Evolutionary conservation across 2,113 vertebrate species (phyloP).

Genomic region (Riparia riparia): DNA sequence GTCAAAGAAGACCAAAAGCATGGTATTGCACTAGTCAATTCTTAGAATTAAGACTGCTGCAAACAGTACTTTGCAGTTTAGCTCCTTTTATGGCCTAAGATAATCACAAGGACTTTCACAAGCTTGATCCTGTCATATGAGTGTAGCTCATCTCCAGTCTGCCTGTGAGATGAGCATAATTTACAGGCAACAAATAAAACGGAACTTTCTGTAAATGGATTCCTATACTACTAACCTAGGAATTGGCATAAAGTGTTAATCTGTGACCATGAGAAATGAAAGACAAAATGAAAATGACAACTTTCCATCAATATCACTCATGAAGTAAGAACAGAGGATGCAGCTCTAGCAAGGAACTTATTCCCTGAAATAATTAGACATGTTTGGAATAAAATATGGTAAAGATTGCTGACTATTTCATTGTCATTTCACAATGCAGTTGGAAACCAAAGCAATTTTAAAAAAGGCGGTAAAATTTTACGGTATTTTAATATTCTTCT

Average conservation of each 20-base stretch:
- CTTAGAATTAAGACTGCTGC: neutral
- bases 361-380: neutral
- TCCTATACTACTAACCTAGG: neutral
- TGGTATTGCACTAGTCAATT: neutral
- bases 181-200: neutral
- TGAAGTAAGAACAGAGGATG: neutral
- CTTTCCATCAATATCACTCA: rapidly evolving
- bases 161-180: neutral
- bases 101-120: neutral
- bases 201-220: neutral
- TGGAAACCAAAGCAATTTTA: neutral
- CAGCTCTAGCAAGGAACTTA: neutral
- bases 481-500: neutral
- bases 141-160: neutral
- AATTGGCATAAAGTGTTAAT: neutral
- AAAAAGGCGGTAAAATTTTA: neutral
- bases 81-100: neutral
- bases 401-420: neutral
- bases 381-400: neutral
- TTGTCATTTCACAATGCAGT: neutral
- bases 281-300: neutral
- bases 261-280: neutral
- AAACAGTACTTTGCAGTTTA: neutral
- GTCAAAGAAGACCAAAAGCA: neutral
- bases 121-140: rapidly evolving